Conservation (phyloP, 2,888 invertebrate genomes). For the Diadegma fenestrale region DNA sequence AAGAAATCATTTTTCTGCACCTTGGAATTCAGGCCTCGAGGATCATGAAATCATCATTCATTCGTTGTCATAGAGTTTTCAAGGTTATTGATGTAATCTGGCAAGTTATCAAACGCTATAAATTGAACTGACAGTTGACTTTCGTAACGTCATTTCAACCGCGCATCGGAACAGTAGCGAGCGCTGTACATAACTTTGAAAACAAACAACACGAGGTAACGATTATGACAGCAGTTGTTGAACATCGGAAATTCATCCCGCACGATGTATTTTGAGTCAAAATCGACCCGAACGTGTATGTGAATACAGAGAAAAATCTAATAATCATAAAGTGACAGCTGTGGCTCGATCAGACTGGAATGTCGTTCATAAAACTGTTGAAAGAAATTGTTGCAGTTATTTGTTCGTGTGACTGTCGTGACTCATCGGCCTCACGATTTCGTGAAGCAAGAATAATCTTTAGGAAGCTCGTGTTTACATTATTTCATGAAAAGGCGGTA, state of each 20-base stretch:
- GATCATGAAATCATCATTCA: neutral
- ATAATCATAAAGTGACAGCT: conserved; percentile 22
- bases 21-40: neutral
- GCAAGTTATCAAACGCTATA: neutral
- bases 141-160: neutral
- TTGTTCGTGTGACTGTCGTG: conserved; percentile 39
- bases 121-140: neutral
- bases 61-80: neutral
- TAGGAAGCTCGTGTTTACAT: neutral
- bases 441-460: conserved; percentile 44
- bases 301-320: neutral
- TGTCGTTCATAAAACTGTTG: conserved; percentile 41
- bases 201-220: conserved; percentile 54
- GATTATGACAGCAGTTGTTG: neutral
- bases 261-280: neutral
- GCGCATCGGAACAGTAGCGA: neutral
- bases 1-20: neutral
- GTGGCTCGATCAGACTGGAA: conserved; percentile 37
- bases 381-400: conserved; percentile 13
- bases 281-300: neutral
- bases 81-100: neutral
- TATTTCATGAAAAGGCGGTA: neutral
- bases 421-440: conserved; percentile 53
- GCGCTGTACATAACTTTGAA: neutral
- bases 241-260: neutral